Evolutionary conservation across 2,797 vertebrate genomes (phyloP), one percentile per base, ranked within the genome.

Genomic region (Mico argentatus): DNA sequence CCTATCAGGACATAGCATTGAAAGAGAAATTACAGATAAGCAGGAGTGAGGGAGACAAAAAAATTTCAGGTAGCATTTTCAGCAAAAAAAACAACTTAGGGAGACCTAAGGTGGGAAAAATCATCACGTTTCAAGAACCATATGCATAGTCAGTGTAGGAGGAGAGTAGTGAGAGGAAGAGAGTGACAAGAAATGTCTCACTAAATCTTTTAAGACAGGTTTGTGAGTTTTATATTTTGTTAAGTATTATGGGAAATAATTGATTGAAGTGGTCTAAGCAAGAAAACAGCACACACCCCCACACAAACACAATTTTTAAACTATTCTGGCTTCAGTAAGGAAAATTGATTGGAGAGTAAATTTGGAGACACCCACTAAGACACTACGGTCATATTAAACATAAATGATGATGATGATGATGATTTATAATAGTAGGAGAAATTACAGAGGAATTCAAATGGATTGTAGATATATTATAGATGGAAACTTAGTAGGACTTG

Each of bases 191-290:
- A 55, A 26, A 70, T 86, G 33, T 20, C 44, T 64, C 76, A 44
- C 6, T 50, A 30, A 39, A 12, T 46, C 19, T 89, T 91, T 61
- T 75, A 86, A 14, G 33, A 75, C 3, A 41, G 22, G 1, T 79
- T 97, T 84, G 4, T n/a, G 26, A 61, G 27, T 77, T 96, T 87
- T 89, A 7, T 88, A 50, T 91, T 82, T 84, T 83, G 94, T 85
- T 82, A 72, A 70, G 3, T 83, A 81, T n/a, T 70, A n/a, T 11
- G 61, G 19, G 26, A 80, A 89, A 67, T 13, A 77, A 48, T 48
- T 14, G 4, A 30, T 72, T 70, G 22, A 91, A 83, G 6, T n/a
- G 4, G 17, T 61, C 90, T 92, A 72, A 80, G 30, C 8, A 57
- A 50, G 14, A 59, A 61, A 55, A 13, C 17, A 59, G 41, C 15